A percentile compares a stretch with the other conserved stretches of the same genome.
Evolutionary conservation across 1,140 invertebrate genomes (phyloP).

Genomic region (Camponotus vicinus): DNA sequence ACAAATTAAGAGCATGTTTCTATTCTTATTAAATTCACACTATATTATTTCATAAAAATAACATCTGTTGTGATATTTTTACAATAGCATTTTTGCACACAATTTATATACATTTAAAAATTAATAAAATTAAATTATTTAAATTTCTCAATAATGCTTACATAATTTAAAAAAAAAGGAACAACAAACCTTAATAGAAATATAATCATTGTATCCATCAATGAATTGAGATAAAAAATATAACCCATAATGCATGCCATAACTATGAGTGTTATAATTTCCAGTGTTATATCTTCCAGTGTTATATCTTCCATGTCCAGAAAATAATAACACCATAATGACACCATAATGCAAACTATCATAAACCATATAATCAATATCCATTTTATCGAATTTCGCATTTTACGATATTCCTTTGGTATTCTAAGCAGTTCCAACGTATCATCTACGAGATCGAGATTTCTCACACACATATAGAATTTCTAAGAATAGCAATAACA

Average conservation of each 20-base stretch:
- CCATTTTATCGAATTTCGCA: neutral
- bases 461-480: neutral
- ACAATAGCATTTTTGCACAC: too few species aligned
- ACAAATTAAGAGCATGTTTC: too few species aligned
- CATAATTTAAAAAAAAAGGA: neutral
- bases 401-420: neutral
- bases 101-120: too few species aligned
- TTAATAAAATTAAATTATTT: neutral
- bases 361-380: neutral
- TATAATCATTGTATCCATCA: neutral
- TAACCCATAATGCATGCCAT: neutral
- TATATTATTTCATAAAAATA: too few species aligned
- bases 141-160: neutral
- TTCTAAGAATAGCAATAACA: neutral
- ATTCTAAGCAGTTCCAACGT: conserved; percentile 13
- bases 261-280: too few species aligned
- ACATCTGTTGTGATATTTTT: too few species aligned
- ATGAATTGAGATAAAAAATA: neutral
- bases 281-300: too few species aligned
- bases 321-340: too few species aligned
- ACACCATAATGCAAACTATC: too few species aligned
- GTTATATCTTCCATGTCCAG: too few species aligned
- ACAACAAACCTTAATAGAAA: conserved; percentile 1
- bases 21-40: too few species aligned
- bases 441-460: conserved; percentile 10